Base-by-base conservation (phyloP, 2,888 invertebrate genomes). In the Perizoma flavofasciatum region DNA sequence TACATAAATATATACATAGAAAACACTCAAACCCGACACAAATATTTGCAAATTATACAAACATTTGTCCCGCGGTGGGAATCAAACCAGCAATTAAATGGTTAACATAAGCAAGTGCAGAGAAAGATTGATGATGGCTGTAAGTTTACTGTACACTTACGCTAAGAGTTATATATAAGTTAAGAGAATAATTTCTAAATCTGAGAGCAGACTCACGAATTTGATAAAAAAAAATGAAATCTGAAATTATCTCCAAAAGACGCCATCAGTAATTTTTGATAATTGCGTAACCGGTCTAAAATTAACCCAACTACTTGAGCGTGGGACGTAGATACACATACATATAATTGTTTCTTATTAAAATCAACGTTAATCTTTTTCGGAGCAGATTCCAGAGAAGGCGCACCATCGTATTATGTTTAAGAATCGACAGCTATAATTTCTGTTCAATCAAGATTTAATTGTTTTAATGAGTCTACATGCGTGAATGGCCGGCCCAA, bases 401-500 rank as follows among this genome's bases (percentile, higher is more conserved):
- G 83, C 58, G 52, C 83, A 83, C 83, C 88, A 87, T 84, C 90
- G 85, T 83, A 91, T 91, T 89, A 91, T 89, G 88, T 89, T 89
- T 83, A 86, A 89, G 84, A 90, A 91, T 92, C 92, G 92, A 92
- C 92, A 92, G 91, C 91, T 92, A 92, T 92, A 92, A 92, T 92
- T 92, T 92, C 83, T 88, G 92, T 92, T 91, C 92, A 92, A 92
- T 92, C 92, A 92, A 92, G 92, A 92, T 92, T 92, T 92, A 92
- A 92, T 92, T 92, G 92, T 92, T 92, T 92, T 92, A 92, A 92
- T 92, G 92, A 92, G 91, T 79, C 89, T 82, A 81, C 91, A 91
- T 92, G 92, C 92, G 92, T 92, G 92, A 92, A 92, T 90, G 86
- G 90, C 82, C 90, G 89, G 88, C 81, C 88, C 92, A 92, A 92